Evolutionary conservation across 30 jellyfish, hydroid and myxozoan genomes (phyloP), one percentile per base, ranked within the genome.

Genomic region (Chrysaora quinquecirrha): DNA sequence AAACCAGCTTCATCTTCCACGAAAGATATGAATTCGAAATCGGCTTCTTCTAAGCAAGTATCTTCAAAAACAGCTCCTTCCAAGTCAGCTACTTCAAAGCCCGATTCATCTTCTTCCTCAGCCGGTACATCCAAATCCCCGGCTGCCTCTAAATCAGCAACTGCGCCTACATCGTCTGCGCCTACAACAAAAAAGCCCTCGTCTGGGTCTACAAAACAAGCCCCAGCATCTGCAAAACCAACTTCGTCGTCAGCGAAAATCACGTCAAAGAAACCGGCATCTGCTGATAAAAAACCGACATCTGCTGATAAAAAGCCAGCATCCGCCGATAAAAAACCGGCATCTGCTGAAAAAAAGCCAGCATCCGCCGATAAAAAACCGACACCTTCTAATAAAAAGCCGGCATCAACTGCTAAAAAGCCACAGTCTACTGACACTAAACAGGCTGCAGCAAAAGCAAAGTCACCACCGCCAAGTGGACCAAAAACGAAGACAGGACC

Each of bases 231-330:
- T 66, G 29, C 79, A 52, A 67, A 87, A 60, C 82, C 84, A 19
- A 25, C 70, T 1, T 62, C 90, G 0, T 85, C 96, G 20, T 82
- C 89, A 0, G 65, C 96, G 46, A 87, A 73, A 34, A 14, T 71
- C 31, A 25, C 78, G 30, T 34, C 90, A 48, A 78, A 64, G 20
- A 34, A 54, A 24, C 18, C 79, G 2, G 71, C 74, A 1, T 21
- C 91, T 14, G 52, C 87, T 23, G 12, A 30, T 52, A 52, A 4
- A 73, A 73, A 69, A 25, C 71, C 66, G 25, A 30, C 31, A 0
- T 28, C 90, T 29, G 18, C 89, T 18, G 10, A 61, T 33, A 78
- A 64, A 19, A 34, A 54, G 47, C 18, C 79, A 2, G 71, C 74
- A 1, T 21, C 91, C 14, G 52, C 87, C 31, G 12, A 30, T 52